Evolutionary conservation across 2,797 vertebrate species (phyloP).

Genomic region (Sebastes vulpes): DNA sequence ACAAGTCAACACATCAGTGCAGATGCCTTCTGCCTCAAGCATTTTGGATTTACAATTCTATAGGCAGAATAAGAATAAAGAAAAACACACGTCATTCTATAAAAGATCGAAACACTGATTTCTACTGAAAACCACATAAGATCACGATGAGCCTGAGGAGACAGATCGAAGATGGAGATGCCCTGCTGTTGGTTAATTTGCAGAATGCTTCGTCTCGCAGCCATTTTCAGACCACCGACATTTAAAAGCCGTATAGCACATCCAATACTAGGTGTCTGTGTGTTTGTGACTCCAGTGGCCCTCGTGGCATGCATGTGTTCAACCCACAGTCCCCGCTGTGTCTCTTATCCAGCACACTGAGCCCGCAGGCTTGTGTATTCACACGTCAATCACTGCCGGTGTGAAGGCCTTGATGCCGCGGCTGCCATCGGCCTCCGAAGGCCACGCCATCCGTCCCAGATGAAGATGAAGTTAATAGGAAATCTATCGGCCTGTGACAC

Average conservation of each 20-base stretch:
- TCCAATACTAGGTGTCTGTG: background rate
- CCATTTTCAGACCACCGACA: background rate
- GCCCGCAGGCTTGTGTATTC: conserved; percentile 26
- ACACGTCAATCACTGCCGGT: conserved; percentile 43
- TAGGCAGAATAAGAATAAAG: background rate
- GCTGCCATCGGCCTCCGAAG: conserved; percentile 32
- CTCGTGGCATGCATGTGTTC: background rate
- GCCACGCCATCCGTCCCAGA: conserved; percentile 22
- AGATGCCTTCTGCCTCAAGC: background rate
- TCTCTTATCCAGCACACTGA: conserved; percentile 3
- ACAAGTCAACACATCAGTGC: background rate
- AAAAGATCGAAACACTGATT: background rate
- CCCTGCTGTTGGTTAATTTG: background rate
- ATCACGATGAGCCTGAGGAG: no score
- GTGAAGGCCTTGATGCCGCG: conserved; percentile 26
- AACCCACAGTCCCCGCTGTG: background rate
- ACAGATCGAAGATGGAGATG: no score
- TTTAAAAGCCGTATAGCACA: background rate
- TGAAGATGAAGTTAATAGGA: conserved; percentile 58
- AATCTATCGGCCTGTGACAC: conserved; percentile 57
- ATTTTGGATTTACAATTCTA: background rate
- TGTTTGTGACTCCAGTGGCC: background rate
- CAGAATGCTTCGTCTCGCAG: background rate
- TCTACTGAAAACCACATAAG: no score
- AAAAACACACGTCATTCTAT: background rate